Evolutionary conservation across 1,140 invertebrate genomes (phyloP).

Genomic region (Asbolus verrucosus): DNA sequence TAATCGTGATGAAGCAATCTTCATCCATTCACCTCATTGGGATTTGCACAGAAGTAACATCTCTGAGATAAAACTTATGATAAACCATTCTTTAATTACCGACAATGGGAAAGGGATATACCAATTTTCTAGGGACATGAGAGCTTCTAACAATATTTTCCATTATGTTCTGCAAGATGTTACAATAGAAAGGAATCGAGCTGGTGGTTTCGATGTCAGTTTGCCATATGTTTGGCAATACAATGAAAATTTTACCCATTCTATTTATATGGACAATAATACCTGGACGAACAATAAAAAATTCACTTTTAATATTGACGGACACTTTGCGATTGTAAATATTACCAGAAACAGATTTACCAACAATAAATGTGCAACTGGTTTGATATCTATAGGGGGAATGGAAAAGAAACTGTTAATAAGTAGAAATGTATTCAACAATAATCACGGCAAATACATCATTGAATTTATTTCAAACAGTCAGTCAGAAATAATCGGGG

Average conservation of each 20-base stretch:
- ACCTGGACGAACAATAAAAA: slow-evolving; percentile 88
- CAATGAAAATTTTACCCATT: slow-evolving; percentile 94
- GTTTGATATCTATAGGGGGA: slow-evolving; percentile 87
- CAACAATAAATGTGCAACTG: slow-evolving; percentile 85
- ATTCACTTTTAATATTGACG: slow-evolving; percentile 87
- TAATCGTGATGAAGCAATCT: slow-evolving; percentile 83
- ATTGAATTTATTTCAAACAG: slow-evolving; percentile 91
- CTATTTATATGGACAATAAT: slow-evolving; percentile 87
- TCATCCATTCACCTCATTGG: slow-evolving; percentile 85
- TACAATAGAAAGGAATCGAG: slow-evolving; percentile 85
- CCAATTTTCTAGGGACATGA: slow-evolving; percentile 90
- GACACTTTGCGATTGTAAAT: slow-evolving; percentile 90
- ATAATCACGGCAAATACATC: slow-evolving; percentile 88
- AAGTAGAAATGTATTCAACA: slow-evolving; percentile 80
- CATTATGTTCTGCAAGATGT: slow-evolving; percentile 93
- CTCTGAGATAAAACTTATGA: slow-evolving; percentile 85
- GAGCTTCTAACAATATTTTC: slow-evolving; percentile 93
- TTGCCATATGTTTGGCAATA: slow-evolving; percentile 96
- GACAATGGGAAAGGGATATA: slow-evolving; percentile 87
- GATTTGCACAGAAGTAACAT: slow-evolving; percentile 85
- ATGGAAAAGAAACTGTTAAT: slow-evolving; percentile 97
- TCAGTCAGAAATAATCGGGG: slow-evolving; percentile 92
- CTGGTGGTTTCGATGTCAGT: slow-evolving; percentile 85
- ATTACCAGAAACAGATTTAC: slow-evolving; percentile 88
- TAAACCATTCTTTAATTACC: slow-evolving; percentile 86